Base-by-base conservation (phyloP, 1,140 invertebrate species). In the Dreissena polymorpha region DNA sequence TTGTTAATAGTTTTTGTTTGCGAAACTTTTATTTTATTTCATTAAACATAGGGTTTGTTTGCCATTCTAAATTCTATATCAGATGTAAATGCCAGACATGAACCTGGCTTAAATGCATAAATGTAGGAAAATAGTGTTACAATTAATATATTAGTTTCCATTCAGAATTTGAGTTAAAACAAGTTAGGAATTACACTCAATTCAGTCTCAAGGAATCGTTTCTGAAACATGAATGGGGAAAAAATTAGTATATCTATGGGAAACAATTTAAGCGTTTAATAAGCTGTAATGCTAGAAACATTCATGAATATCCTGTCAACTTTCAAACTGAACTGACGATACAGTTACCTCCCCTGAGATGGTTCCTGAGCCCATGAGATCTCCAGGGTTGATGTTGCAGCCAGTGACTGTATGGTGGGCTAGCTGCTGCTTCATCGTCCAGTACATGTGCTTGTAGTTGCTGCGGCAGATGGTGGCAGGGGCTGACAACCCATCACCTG, bases 331-430 rank as follows among this genome's bases (percentile, higher is more conserved):
- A n/a, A n/a, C n/a, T n/a, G n/a, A n/a, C n/a, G n/a, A n/a, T n/a
- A n/a, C n/a, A n/a, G n/a, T n/a, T 92, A 98, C 97, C 86, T 97
- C 96, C 72, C 98, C 99, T 93, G 97, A 99, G 76, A 99, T 99
- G 10, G 99, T 99, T 79, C 99, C 99, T 10, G 98, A 99, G 3
- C 96, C 98, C 94, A 99, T 95, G 25, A 99, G 93, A 94, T 99
- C 99, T 0, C 98, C 99, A 23, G 98, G 95, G 87, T 96, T 96
- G 16, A 99, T 93, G 92, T 99, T 99, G 92, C 99, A 99, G 8
- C 99, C 99, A 64, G 97, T 98, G 0, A 98, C 94, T 0, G 98
- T 97, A 90, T 99, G 99, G 93, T 99, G 99, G 39, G 97, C 97
- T 18, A 99, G 93, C 93, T 99, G 98, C 92, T 99, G 99, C 90